These are phyloP conservation scores for Zaprionus africanus DNA, from an alignment of 1,140 invertebrate genomes.

Conservation along the genomic window DNA sequence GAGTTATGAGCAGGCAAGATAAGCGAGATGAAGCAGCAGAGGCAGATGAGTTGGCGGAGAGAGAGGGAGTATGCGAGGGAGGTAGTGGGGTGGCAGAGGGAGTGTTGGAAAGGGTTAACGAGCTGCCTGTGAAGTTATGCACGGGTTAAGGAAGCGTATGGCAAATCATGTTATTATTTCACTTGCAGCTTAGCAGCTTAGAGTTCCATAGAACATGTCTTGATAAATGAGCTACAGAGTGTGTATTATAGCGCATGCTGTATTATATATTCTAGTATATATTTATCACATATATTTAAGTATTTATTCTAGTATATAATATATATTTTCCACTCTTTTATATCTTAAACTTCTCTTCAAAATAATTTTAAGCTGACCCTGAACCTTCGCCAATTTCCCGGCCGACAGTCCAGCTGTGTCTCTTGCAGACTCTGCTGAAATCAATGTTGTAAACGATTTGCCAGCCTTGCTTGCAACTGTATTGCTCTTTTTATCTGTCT, in stretches of 20 bases:
- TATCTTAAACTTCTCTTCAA: neutral
- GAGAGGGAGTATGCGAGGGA: neutral
- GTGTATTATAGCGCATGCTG: no score
- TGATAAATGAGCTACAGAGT: no score
- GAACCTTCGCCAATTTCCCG: neutral
- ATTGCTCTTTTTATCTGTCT: neutral
- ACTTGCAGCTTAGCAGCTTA: slow-evolving; percentile 5
- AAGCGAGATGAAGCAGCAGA: slow-evolving; percentile 34
- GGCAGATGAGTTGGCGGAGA: neutral
- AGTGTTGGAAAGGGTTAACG: neutral
- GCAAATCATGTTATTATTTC: slow-evolving; percentile 26
- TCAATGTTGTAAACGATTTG: slow-evolving; percentile 18
- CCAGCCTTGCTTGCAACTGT: neutral
- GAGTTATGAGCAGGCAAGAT: slow-evolving; percentile 44
- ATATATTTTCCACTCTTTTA: no score
- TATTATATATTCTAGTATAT: neutral
- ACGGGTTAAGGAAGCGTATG: slow-evolving; percentile 8
- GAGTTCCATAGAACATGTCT: no score
- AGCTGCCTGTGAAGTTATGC: slow-evolving; percentile 7
- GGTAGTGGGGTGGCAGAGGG: neutral
- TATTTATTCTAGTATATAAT: no score
- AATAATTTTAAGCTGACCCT: neutral
- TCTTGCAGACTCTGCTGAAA: slow-evolving; percentile 9
- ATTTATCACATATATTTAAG: no score
- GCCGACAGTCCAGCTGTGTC: slow-evolving; percentile 6